Base-by-base conservation (phyloP, 2,888 invertebrate genomes). In the Strigamia transsilvanica region DNA sequence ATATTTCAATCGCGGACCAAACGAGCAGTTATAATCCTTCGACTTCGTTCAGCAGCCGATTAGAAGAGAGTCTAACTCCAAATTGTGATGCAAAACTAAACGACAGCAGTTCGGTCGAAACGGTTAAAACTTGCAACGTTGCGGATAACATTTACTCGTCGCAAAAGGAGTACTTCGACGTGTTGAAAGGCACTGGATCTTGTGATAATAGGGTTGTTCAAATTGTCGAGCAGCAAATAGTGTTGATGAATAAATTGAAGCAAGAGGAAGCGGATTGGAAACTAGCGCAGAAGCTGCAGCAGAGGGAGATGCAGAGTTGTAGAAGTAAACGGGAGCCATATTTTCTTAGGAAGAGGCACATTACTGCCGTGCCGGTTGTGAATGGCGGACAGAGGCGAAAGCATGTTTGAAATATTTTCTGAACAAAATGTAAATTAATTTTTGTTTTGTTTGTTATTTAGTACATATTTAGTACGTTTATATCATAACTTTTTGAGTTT, bases 21-120 rank as follows among this genome's bases (percentile, higher is more conserved):
- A 80, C 80, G 32, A 80, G 80, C n/a, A 80, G 21, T n/a, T 80
- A 80, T 27, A 42, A 80, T 10, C 77, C 77, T 3, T 77, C 77
- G 15, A 32, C 77, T 34, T 32, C 77, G 9, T 77, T 77, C 23
- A 15, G 18, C 15, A 27, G 13, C 0, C 38, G 38, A 38, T 6
- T 6, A 6, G 38, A 38, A 38, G 38, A 38, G 38, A 4, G 4
- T 38, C 38, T 38, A 6, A 38, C 38, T 38, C 6, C 38, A 38
- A 38, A 0, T 7, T 38, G 38, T 38, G 38, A 38, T 38, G 38
- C 2, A 51, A 51, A 51, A 51, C 51, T 51, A 18, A 18, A 7
- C n/a, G 51, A 18, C 0, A 51, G 12, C 15, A 51, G n/a, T 51
- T 18, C 51, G 18, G 18, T 51, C 2, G 15, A 15, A 18, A 51